Base-by-base conservation (phyloP, 2,113 vertebrate genomes). In the Haemorhous mexicanus region DNA sequence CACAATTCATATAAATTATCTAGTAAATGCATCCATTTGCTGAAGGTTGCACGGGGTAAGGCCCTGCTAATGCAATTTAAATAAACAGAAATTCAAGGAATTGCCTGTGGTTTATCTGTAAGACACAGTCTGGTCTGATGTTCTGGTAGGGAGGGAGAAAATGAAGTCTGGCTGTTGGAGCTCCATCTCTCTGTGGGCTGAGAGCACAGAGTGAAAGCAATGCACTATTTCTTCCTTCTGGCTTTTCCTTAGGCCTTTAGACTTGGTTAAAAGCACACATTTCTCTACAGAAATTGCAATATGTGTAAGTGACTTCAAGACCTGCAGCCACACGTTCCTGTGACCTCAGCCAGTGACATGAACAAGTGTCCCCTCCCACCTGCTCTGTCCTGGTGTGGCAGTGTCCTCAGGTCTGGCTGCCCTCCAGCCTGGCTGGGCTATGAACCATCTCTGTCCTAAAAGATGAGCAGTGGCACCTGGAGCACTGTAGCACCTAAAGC, bases 321-420 rank as follows among this genome's bases (percentile, higher is more conserved):
- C 52, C 62, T 90, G 66, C 44, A 28, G 66, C 12, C 7, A 0
- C 2, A 4, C 2, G 1, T 53, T 67, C 47, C 16, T 28, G 64
- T 37, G 55, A 39, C 12, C 33, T 35, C 39, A 68, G 72, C 17
- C 62, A 26, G 62, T 5, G n/a, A 17, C 77, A 61, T 20, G 43
- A 53, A 8, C 8, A 50, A 33, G 11, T 26, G 10, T 30, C 30
- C n/a, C 41, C 69, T 67, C 7, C 32, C 32, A 12, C 4, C 43
- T 2, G 1, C 53, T 11, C 59, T 78, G 28, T 61, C 66, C 59
- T 24, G 24, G 6, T 6, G 39, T 68, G 80, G 13, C 61, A 13
- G 8, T 2, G 61, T 14, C 37, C 35, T 32, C 27, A 47, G 56
- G 23, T 16, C 1, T 0, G 0, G 13, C n/a, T 8, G 3, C 53